phyloP scores from a whole-genome alignment of 2,797 vertebrate genomes.

The Gephyroberyx darwinii region DNA sequence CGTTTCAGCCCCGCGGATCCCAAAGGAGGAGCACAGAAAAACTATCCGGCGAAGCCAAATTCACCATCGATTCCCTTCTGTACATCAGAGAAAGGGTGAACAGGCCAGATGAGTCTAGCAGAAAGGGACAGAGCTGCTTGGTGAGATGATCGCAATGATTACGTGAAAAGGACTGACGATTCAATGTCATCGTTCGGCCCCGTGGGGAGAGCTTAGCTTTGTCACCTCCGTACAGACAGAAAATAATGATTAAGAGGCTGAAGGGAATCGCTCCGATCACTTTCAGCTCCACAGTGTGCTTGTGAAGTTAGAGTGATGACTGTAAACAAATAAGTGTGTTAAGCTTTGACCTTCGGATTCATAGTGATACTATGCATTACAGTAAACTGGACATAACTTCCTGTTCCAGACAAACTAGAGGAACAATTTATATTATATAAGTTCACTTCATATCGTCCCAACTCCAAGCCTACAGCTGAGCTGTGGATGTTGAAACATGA shows the following conservation, averaged over 20 bases:
- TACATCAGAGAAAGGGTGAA: constrained; percentile 10
- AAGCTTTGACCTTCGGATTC: constrained; percentile 21
- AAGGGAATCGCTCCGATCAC: constrained; percentile 16
- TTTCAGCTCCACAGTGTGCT: constrained; percentile 11
- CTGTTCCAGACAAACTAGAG: neutral
- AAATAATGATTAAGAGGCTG: too few species aligned
- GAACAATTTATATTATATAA: neutral
- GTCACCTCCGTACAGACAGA: neutral
- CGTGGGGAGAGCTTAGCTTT: neutral
- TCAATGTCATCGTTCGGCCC: neutral
- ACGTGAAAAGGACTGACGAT: constrained; percentile 11
- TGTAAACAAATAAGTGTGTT: constrained; percentile 25
- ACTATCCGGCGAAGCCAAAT: constrained; percentile 40
- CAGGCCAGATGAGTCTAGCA: neutral
- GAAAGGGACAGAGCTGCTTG: neutral
- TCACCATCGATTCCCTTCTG: constrained; percentile 49
- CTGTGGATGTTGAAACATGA: neutral
- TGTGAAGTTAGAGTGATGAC: constrained; percentile 31
- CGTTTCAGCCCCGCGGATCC: constrained; percentile 44
- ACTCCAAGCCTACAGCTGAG: too few species aligned
- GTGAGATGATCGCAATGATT: constrained; percentile 18
- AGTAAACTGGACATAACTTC: constrained; percentile 5
- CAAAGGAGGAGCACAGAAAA: constrained; percentile 38
- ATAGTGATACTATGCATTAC: neutral
- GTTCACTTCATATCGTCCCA: neutral